Base-by-base conservation (phyloP, 2,113 vertebrate genomes). In the Chlamydotis undulata region DNA sequence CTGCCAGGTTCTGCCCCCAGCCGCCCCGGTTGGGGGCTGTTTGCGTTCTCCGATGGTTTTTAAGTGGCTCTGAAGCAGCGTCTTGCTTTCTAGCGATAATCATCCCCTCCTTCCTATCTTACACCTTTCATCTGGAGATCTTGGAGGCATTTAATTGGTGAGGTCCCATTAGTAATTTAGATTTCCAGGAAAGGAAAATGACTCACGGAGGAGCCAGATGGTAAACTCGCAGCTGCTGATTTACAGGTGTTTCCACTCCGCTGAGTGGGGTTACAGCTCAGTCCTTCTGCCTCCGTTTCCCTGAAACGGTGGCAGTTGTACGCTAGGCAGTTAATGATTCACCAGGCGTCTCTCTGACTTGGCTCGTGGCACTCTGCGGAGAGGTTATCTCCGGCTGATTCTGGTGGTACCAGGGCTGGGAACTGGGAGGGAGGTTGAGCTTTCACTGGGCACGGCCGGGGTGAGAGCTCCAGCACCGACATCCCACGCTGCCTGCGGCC, bases 101-200 rank as follows among this genome's bases (percentile, higher is more conserved):
- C 16, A 94, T 90, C 73, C 47, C 88, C 85, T 90, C 60, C 84
- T 37, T 74, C 83, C 76, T 75, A 43, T 80, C 85, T 77, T 23
- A 12, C 1, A 43, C 90, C 95, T 95, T 97, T 97, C 94, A 96
- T 96, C 94, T 96, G 18, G 2, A 45, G 78, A 55, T 86, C 93
- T 41, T 3, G 41, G 19, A 93, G 91, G 79, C 92, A 24, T 35
- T 39, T 95, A 88, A 90, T 92, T 94, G 94, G 45, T n/a, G 76
- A 68, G 76, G 83, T n/a, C 85, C 88, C 88, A 93, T 90, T 90
- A 92, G 88, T 84, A 67, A 95, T 95, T 60, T 64, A 86, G 88
- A 92, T 96, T 96, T 96, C 94, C 93, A 95, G 95, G 94, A 94
- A 95, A 78, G 80, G 90, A 89, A 68, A 70, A 49, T 94, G 94